Percentiles rank a stretch among this genome's conserved stretches.
These are phyloP conservation scores for Ephydatia muelleri DNA, from an alignment of 37 sponge, comb jelly and placozoan genomes.

Conservation along the genomic window DNA sequence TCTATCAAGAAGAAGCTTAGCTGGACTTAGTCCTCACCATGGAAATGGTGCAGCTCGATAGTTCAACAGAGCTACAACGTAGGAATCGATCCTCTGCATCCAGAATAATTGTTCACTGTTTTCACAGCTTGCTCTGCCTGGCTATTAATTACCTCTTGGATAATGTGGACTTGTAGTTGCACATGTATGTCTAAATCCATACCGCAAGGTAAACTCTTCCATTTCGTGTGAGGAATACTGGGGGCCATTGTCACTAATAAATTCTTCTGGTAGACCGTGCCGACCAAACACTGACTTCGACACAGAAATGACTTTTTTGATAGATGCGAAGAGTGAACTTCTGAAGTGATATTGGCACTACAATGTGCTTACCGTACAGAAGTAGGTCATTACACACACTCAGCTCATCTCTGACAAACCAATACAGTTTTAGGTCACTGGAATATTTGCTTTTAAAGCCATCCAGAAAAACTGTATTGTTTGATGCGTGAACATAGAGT, in stretches of 20 bases:
- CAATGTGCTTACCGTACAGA: not conserved
- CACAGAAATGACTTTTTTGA: not conserved
- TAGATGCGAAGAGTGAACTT: not conserved
- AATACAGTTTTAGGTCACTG: not conserved
- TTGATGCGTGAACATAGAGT: too few relatives aligned
- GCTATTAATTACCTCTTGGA: not conserved
- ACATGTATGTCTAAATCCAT: not conserved
- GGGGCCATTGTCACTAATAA: not conserved
- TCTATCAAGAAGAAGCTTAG: not conserved
- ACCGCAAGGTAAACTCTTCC: not conserved
- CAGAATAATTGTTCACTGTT: not conserved
- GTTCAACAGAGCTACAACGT: slow-evolving; percentile 2
- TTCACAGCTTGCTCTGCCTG: not conserved
- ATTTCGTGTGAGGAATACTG: not conserved
- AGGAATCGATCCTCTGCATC: not conserved
- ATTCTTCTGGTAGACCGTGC: not conserved
- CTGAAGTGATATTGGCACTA: slow-evolving; percentile 4
- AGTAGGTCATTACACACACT: slow-evolving; percentile 6
- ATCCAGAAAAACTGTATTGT: too few relatives aligned
- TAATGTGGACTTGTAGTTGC: not conserved
- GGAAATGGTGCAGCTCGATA: not conserved
- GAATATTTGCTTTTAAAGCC: not conserved
- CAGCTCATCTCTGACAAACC: not conserved
- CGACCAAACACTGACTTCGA: not conserved
- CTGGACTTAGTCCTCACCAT: not conserved